Conservation (phyloP, 2,888 invertebrate species). For the Galerucella calmariensis region DNA sequence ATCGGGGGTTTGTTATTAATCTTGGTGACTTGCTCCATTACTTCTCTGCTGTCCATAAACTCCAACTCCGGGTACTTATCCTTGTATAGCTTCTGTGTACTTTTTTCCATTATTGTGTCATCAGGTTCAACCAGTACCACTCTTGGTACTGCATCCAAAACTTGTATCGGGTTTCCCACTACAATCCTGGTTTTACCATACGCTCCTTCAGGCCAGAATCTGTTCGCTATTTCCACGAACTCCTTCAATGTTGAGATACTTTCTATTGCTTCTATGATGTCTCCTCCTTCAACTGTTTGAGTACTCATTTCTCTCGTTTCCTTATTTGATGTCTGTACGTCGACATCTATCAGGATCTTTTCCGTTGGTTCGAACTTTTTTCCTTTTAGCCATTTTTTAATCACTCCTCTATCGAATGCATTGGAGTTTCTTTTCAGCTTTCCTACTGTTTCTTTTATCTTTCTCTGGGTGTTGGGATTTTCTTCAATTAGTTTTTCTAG, state of each 20-base stretch:
- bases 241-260: not conserved
- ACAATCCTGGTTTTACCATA: not conserved
- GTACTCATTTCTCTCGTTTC: not conserved
- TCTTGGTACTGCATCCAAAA: not conserved
- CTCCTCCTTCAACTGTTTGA: not conserved
- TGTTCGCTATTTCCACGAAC: not conserved
- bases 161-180: not conserved
- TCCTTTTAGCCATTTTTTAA: not conserved
- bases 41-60: not conserved
- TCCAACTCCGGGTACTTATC: not conserved
- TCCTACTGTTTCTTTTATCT: not conserved
- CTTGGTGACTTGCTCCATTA: not conserved
- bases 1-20: not conserved
- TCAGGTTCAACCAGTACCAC: not conserved
- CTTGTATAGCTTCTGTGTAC: not conserved
- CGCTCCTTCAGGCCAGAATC: not conserved
- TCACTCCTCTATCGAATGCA: not conserved
- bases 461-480: conserved; percentile 1
- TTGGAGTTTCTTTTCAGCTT: not conserved
- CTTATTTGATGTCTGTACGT: not conserved
- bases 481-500: not conserved
- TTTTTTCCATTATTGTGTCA: not conserved
- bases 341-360: not conserved
- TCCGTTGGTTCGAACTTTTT: not conserved
- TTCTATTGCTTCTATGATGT: not conserved